phyloP scores from a whole-genome alignment of 2,113 vertebrate genomes.

The Heloderma charlesbogerti region DNA sequence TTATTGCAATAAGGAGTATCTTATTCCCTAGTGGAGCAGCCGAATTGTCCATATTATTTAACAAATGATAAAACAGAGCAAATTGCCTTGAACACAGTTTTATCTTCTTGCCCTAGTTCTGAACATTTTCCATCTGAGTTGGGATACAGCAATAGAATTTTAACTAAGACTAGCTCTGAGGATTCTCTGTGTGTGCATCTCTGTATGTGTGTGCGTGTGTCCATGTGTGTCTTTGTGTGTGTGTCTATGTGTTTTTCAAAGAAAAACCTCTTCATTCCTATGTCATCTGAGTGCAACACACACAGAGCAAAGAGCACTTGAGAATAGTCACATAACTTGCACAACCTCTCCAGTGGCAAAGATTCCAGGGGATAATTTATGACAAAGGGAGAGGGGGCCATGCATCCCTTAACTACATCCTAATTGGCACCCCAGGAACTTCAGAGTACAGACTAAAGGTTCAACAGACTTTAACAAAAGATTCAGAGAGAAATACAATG shows the following conservation, averaged over 20 bases:
- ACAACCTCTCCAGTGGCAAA: background rate
- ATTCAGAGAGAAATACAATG: background rate
- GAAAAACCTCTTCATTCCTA: background rate
- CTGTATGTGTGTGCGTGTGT: background rate
- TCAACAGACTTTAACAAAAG: background rate
- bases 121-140: background rate
- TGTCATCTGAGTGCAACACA: background rate
- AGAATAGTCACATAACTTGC: background rate
- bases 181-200: background rate
- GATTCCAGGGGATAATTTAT: conserved; percentile 12
- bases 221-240: too few relatives aligned
- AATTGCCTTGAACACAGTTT: background rate
- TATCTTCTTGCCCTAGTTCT: background rate
- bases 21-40: background rate
- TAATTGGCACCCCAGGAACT: background rate
- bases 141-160: conserved; percentile 16
- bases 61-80: background rate
- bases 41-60: background rate
- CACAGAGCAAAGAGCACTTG: background rate
- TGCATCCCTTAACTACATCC: background rate
- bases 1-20: conserved; percentile 11
- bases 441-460: background rate
- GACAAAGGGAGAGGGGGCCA: background rate
- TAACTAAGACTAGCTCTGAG: background rate
- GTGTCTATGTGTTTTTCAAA: background rate